Percentiles rank a stretch among this genome's conserved stretches.
Evolutionary conservation across 2,797 vertebrate genomes (phyloP).

Genomic region (Mastacembelus armatus): DNA sequence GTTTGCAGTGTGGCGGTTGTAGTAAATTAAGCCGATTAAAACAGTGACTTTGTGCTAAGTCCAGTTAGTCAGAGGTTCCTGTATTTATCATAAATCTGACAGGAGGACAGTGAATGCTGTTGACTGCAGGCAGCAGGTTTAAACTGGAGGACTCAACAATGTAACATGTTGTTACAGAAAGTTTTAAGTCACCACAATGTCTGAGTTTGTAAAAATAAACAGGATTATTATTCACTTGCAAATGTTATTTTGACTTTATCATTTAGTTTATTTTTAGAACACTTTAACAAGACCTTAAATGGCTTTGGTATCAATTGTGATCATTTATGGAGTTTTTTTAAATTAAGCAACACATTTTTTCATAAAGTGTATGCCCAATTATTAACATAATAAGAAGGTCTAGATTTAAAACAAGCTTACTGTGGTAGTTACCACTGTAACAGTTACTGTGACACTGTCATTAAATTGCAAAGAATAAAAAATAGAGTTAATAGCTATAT

Average conservation of each 20-base stretch:
- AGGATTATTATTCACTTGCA: too few relatives aligned
- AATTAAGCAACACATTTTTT: background rate
- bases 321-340: too few relatives aligned
- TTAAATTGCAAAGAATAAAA: background rate
- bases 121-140: too few relatives aligned
- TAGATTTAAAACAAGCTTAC: background rate
- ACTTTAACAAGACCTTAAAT: too few relatives aligned
- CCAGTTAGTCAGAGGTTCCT: constrained; percentile 31
- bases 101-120: constrained; percentile 30
- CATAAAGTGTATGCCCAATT: background rate
- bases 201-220: too few relatives aligned
- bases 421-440: background rate
- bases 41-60: constrained; percentile 25
- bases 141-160: too few relatives aligned
- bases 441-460: too few relatives aligned
- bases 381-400: background rate
- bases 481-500: background rate
- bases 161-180: background rate
- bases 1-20: constrained; percentile 47
- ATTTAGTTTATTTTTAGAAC: background rate
- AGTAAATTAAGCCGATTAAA: constrained; percentile 54
- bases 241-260: too few relatives aligned
- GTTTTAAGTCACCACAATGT: too few relatives aligned
- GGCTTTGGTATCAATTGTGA: too few relatives aligned
- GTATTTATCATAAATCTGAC: constrained; percentile 44